A percentile compares a stretch with the other conserved stretches of the same genome.
Evolutionary conservation across 2,113 vertebrate genomes (phyloP).

Genomic region (Lipotes vexillifer): DNA sequence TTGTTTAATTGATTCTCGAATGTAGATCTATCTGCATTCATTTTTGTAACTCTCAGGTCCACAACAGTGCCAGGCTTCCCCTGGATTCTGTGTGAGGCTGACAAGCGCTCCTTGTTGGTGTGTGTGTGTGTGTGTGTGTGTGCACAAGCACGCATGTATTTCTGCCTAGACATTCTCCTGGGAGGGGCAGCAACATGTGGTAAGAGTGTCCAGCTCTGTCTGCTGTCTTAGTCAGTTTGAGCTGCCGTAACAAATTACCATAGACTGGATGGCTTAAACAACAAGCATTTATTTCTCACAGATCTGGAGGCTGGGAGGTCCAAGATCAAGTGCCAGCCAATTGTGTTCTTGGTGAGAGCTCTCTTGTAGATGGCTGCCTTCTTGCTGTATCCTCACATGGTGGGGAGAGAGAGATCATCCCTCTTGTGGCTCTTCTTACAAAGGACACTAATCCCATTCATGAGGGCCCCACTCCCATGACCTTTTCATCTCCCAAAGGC

Average conservation of each 20-base stretch:
- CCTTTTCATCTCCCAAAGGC: neutral
- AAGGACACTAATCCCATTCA: neutral
- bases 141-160: neutral
- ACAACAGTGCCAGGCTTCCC: neutral
- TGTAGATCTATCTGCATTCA: neutral
- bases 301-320: neutral
- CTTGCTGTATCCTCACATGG: neutral
- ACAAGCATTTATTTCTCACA: neutral
- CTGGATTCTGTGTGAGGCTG: neutral
- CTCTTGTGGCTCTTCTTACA: neutral
- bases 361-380: neutral
- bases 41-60: neutral
- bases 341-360: neutral
- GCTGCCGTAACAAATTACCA: neutral
- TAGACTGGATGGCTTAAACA: neutral
- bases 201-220: neutral
- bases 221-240: neutral
- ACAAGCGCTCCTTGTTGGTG: neutral
- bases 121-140: neutral
- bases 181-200: neutral
- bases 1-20: neutral
- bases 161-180: neutral
- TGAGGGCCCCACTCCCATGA: neutral
- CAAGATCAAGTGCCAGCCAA: neutral
- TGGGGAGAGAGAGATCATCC: neutral